phyloP scores from a whole-genome alignment of 2,797 vertebrate species.

The Furcifer pardalis region DNA sequence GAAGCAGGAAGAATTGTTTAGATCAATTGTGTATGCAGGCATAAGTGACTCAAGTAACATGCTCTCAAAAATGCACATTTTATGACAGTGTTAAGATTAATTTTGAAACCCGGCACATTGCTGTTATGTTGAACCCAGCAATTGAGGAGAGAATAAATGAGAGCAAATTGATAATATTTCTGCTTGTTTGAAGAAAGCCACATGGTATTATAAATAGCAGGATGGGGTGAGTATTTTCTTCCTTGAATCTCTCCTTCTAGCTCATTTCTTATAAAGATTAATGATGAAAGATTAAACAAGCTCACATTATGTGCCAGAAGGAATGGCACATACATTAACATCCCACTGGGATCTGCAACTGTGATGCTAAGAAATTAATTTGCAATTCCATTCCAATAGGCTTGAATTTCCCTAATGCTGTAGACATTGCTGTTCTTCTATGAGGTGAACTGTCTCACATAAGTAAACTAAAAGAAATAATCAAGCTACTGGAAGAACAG shows the following conservation, averaged over 20 bases:
- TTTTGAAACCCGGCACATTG: conserved; percentile 50
- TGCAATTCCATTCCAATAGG: conserved; percentile 45
- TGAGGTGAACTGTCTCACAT: conserved; percentile 50
- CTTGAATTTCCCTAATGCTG: conserved; percentile 42
- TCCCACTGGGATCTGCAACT: conserved; percentile 50
- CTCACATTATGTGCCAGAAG: conserved; percentile 54
- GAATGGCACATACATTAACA: conserved; percentile 61
- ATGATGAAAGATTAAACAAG: conserved; percentile 58
- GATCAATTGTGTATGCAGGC: conserved; percentile 43
- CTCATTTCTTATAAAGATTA: conserved; percentile 57
- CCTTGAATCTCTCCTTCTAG: conserved; percentile 22
- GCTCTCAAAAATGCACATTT: conserved; percentile 46
- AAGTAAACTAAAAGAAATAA: conserved; percentile 55
- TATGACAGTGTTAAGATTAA: conserved; percentile 54
- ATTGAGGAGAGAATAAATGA: conserved; percentile 60
- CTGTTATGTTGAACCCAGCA: conserved; percentile 45
- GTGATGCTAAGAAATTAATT: conserved; percentile 63
- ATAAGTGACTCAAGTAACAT: conserved; percentile 31
- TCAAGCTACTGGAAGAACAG: conserved; percentile 54
- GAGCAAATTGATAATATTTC: conserved; percentile 57
- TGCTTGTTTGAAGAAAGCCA: conserved; percentile 57
- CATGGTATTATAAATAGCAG: conserved; percentile 48
- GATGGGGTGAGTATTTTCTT: conserved; percentile 35
- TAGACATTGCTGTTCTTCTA: conserved; percentile 47
- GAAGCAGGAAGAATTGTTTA: conserved; percentile 56